Evolutionary conservation across 1,140 invertebrate genomes (phyloP), one percentile per base, ranked within the genome.

Genomic region (Spodoptera frugiperda): DNA sequence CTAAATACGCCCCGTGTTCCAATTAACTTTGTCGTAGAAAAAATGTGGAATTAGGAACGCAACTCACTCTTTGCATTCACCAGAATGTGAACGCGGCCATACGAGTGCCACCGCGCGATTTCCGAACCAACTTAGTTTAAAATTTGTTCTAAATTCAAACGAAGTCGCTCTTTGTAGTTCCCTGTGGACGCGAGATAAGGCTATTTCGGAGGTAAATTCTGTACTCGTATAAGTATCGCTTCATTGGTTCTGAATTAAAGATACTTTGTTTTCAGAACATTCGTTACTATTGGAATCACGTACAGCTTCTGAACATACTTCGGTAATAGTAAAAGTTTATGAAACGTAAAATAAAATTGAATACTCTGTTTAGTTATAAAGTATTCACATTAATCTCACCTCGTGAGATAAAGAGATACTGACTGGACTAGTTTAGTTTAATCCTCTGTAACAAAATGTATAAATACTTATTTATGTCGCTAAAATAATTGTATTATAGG

Each of bases 1-100:
- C 59, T 78, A 78, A 81, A 80, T 82, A 79, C 82, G 71, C 51
- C 6, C 78, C 74, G 65, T 71, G 76, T 67, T 79, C 77, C 79
- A 83, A 83, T 83, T 83, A 83, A 81, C 77, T 77, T 72, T 76
- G 72, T 77, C 73, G 71, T 54, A 48, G 57, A 72, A 79, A 76
- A 79, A 76, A 68, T 57, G 15, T 46, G 12, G 72, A 75, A 80
- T 80, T 77, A 77, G 59, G 70, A 46, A 21, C 70, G 59, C 53
- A 25, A 59, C 71, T 78, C 75, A 73, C 67, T 72, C 68, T 81
- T 68, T 76, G 59, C 79, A 79, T 78, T 80, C 21, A 68, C 49
- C 63, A 79, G 57, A 81, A 79, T 81, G 65, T 68, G 76, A 65
- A 79, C 68, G 63, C 44, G 57, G 49, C 59, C 76, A 70, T 77